phyloP scores from a whole-genome alignment of 2,113 vertebrate genomes.

The Silurus glanis region DNA sequence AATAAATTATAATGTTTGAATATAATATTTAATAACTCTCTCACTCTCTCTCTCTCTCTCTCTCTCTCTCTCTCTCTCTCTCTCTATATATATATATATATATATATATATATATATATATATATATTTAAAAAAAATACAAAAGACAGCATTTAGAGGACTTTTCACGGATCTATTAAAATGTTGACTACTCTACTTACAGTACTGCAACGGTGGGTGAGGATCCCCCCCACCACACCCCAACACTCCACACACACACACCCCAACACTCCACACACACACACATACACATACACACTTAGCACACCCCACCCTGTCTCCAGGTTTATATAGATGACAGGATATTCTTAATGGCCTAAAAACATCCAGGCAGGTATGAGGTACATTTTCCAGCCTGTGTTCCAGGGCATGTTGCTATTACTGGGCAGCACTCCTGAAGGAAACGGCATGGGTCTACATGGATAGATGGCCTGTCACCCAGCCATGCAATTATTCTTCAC shows the following conservation, averaged over 20 bases:
- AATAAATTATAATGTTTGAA: background rate
- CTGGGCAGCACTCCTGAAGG: constrained; percentile 45
- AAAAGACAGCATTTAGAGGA: constrained; percentile 35
- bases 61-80: too few species aligned
- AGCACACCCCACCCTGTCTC: background rate
- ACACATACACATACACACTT: too few species aligned
- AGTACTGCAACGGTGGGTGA: constrained; percentile 22
- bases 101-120: too few species aligned
- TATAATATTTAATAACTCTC: too few species aligned
- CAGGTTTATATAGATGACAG: constrained; percentile 45
- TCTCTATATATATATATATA: too few species aligned
- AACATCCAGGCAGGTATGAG: constrained; percentile 48
- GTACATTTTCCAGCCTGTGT: constrained; percentile 53
- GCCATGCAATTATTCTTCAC: constrained; percentile 56
- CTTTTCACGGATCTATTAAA: constrained; percentile 48
- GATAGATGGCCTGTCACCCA: constrained; percentile 55
- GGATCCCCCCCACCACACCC: background rate
- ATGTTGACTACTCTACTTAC: constrained; percentile 37
- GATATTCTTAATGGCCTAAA: constrained; percentile 51
- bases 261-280: too few species aligned
- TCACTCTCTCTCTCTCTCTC: too few species aligned
- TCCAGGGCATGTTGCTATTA: constrained; percentile 59
- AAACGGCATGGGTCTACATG: constrained; percentile 47
- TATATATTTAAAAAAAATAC: constrained; percentile 19
- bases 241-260: too few species aligned